Evolutionary conservation across 2,797 vertebrate species (phyloP), one percentile per base, ranked within the genome.

Genomic region (Octomys mimax): DNA sequence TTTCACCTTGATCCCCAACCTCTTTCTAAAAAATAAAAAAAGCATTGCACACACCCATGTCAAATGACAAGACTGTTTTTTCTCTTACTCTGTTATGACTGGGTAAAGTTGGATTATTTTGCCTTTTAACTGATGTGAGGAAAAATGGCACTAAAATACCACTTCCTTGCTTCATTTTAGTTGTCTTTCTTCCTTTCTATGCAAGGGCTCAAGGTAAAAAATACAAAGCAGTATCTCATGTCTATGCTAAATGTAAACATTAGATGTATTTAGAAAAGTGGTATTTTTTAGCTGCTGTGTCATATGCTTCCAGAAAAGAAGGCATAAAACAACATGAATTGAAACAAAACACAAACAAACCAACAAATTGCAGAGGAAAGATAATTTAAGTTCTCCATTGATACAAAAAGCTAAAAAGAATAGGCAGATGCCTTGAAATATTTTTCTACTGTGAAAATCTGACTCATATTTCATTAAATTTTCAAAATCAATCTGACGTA

Each of bases 371-470:
- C 12, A 81, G 22, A 59, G 92, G 52, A 68, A 33, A 68, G 21
- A 80, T 10, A 19, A 33, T 42, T 21, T 68, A 46, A 68, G 22
- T 26, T 54, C 28, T n/a, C 46, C 22, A 64, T 1, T 6, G 5
- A 66, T 31, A 46, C 94, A 22, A 14, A 68, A 95, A 86, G 71
- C 12, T 33, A 84, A 82, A 91, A 92, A 88, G 59, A 92, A 66
- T 10, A 93, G 31, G n/a, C 42, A 91, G 64, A 62, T 89, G 73
- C n/a, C 96, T 79, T 89, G 31, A 88, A 62, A 68, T 86, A 59
- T 91, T 81, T 70, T 86, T 91, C 54, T 91, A 24, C 71, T 87
- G 73, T 96, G 70, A 94, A 93, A 96, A 78, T 85, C 24, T 73
- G 57, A 87, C 42, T 88, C 79, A 77, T 14, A 77, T 49, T 46